phyloP scores from a whole-genome alignment of 2,888 invertebrate genomes.

The Dromius quadrimaculatus region DNA sequence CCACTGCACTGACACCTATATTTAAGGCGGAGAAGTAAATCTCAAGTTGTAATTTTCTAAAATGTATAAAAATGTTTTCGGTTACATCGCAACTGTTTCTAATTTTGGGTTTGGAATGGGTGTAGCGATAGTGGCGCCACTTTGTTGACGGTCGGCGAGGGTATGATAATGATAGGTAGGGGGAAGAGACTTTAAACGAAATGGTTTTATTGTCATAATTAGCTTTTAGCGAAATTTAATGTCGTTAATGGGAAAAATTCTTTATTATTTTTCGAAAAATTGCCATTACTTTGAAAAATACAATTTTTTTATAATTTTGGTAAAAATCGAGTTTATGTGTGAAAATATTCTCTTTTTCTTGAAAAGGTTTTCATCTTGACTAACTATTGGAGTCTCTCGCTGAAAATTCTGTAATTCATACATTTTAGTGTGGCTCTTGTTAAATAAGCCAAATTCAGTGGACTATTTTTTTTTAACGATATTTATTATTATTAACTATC shows the following conservation, averaged over 20 bases:
- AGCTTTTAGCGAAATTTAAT: conserved; percentile 14
- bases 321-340: no score
- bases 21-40: conserved; percentile 58
- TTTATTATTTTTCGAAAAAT: no score
- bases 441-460: no score
- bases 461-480: no score
- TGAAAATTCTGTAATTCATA: no score
- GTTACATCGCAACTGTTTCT: conserved; percentile 38
- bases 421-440: no score
- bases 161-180: conserved; percentile 5
- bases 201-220: conserved; percentile 32
- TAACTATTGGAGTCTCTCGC: no score
- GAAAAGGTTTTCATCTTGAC: no score
- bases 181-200: background rate
- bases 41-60: conserved; percentile 62
- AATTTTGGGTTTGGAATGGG: conserved; percentile 40
- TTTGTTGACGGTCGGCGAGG: conserved; percentile 23
- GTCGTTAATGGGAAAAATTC: conserved; percentile 33
- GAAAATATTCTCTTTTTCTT: no score
- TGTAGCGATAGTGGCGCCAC: conserved; percentile 40
- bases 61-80: conserved; percentile 62
- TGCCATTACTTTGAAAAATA: no score
- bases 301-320: no score
- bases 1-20: conserved; percentile 42
- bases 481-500: no score